Percentiles rank a stretch among this genome's conserved stretches.
These are phyloP conservation scores for Pandemis heparana DNA, from an alignment of 2,888 invertebrate genomes.

Conservation along the genomic window DNA sequence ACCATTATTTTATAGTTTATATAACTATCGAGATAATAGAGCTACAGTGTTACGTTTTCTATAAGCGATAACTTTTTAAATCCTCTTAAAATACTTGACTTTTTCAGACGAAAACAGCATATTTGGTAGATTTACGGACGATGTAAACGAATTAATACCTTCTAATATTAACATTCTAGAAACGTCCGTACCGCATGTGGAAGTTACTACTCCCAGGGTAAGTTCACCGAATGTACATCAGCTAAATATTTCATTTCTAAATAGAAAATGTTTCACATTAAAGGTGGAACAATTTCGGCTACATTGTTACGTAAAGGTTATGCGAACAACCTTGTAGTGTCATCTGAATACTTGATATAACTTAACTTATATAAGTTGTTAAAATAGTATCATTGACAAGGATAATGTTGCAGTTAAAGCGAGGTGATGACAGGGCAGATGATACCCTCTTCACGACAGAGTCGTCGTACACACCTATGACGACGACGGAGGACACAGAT, in stretches of 20 bases:
- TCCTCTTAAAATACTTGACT: constrained; percentile 15
- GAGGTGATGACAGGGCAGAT: constrained; percentile 61
- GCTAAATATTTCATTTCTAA: background rate
- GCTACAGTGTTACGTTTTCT: background rate
- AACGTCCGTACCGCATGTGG: constrained; percentile 51
- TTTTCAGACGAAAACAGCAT: constrained; percentile 79
- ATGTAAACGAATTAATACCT: constrained; percentile 56
- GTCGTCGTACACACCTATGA: constrained; percentile 66
- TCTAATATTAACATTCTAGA: constrained; percentile 53
- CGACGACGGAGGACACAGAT: constrained; percentile 76
- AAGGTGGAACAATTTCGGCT: background rate
- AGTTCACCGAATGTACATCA: constrained; percentile 20
- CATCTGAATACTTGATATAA: background rate
- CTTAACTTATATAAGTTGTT: background rate
- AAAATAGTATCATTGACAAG: constrained; percentile 13
- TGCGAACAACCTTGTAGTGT: background rate
- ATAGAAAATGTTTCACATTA: background rate
- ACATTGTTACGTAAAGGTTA: background rate
- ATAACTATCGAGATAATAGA: no score
- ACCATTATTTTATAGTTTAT: background rate
- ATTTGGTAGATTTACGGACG: constrained; percentile 72
- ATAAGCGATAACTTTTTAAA: background rate
- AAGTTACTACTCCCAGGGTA: constrained; percentile 63
- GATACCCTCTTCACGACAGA: constrained; percentile 69
- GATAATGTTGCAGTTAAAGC: constrained; percentile 60